Percentiles rank a stretch among this genome's conserved stretches.
These are phyloP conservation scores for Macropus fuliginosus DNA, from an alignment of 2,797 vertebrate genomes.

Conservation along the genomic window DNA sequence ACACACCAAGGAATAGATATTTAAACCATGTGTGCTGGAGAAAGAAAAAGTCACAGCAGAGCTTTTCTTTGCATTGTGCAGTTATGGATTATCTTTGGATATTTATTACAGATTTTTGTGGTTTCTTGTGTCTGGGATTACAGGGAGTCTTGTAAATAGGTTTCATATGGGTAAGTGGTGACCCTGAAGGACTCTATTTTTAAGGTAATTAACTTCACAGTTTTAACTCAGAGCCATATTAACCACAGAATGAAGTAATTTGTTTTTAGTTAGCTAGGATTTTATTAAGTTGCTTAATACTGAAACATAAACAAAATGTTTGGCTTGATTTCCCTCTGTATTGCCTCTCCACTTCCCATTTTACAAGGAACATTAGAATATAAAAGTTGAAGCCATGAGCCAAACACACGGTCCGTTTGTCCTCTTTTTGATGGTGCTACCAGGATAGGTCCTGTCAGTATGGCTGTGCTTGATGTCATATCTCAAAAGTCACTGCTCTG, in stretches of 20 bases:
- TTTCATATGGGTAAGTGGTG: conserved; percentile 69
- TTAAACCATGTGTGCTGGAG: conserved; percentile 71
- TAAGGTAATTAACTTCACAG: conserved; percentile 69
- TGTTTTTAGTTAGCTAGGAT: conserved; percentile 30
- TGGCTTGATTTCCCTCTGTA: conserved; percentile 51
- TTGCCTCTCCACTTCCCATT: conserved; percentile 35
- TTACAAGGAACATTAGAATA: conserved; percentile 1
- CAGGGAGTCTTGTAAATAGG: conserved; percentile 69
- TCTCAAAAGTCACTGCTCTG: neutral
- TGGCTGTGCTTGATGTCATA: neutral
- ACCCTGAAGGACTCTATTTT: conserved; percentile 72
- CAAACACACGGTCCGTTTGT: neutral
- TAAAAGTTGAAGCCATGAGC: neutral
- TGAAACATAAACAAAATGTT: conserved; percentile 44
- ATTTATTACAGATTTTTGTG: conserved; percentile 75
- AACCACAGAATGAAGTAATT: conserved; percentile 60
- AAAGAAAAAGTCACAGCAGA: conserved; percentile 58
- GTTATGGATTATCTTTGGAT: conserved; percentile 71
- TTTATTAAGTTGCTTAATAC: conserved; percentile 35
- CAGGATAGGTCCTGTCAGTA: neutral
- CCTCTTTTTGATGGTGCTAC: neutral
- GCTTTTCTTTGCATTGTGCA: conserved; percentile 63
- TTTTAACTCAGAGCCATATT: conserved; percentile 65
- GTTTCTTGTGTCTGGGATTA: conserved; percentile 73
- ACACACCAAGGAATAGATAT: conserved; percentile 48